Percentiles rank a stretch among this genome's conserved stretches.
Evolutionary conservation across 2,113 vertebrate genomes (phyloP).

Genomic region (Lasiurus borealis): DNA sequence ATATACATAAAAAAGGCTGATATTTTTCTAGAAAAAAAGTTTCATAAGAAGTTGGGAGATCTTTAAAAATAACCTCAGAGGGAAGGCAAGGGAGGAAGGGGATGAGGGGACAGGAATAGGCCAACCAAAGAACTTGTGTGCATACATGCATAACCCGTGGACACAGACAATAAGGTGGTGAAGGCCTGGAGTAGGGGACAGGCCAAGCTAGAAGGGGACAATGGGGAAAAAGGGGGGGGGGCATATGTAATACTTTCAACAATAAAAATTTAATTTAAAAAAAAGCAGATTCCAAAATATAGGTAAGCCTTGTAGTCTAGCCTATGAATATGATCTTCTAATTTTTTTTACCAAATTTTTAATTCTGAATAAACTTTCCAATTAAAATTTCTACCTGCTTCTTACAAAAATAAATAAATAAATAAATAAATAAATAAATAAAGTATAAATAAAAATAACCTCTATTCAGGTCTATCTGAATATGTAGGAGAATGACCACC

Average conservation of each 20-base stretch:
- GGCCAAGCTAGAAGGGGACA: no score
- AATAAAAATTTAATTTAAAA: no score
- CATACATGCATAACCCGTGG: no score
- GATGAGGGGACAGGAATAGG: no score
- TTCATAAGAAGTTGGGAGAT: background rate
- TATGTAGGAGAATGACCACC: background rate
- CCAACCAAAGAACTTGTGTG: no score
- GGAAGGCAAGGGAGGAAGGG: no score
- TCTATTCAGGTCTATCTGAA: background rate
- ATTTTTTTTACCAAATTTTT: constrained; percentile 38
- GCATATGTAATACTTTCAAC: no score
- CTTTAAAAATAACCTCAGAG: background rate
- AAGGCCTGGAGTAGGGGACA: no score
- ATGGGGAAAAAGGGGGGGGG: no score
- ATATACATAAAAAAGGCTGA: background rate
- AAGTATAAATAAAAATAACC: background rate
- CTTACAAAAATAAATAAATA: background rate
- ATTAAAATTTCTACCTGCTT: constrained; percentile 47
- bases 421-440: background rate
- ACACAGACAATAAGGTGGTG: no score
- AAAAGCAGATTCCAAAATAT: constrained; percentile 12
- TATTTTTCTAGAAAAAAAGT: constrained; percentile 21
- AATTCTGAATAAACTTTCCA: constrained; percentile 20
- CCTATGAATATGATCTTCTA: background rate
- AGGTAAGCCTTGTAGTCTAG: background rate